A percentile compares a stretch with the other conserved stretches of the same genome.
phyloP scores from a whole-genome alignment of 2,888 invertebrate species.

The Ernsta delagoae region DNA sequence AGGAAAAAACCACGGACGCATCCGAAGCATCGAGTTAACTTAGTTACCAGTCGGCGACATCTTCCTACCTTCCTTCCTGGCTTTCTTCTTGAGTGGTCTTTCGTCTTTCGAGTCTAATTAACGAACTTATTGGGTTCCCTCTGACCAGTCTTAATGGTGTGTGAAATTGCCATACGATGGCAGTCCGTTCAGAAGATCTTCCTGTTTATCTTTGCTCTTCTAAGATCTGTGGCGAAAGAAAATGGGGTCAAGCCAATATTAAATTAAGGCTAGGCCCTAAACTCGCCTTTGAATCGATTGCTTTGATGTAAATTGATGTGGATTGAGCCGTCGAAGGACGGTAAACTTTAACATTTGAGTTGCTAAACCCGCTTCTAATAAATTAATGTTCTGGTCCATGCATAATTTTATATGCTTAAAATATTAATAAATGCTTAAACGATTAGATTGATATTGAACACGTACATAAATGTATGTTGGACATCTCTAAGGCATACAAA shows the following conservation, averaged over 20 bases:
- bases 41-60: too few relatives aligned
- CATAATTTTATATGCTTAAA: not conserved
- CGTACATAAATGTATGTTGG: not conserved
- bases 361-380: not conserved
- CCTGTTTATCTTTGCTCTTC: too few relatives aligned
- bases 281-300: not conserved
- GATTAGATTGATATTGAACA: not conserved
- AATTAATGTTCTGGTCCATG: not conserved
- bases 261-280: not conserved
- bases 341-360: conserved; percentile 1
- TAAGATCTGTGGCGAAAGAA: too few relatives aligned
- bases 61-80: too few relatives aligned
- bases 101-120: too few relatives aligned
- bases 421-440: not conserved
- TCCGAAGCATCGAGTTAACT: too few relatives aligned
- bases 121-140: too few relatives aligned
- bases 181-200: too few relatives aligned
- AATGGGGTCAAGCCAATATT: not conserved
- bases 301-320: conserved; percentile 8
- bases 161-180: too few relatives aligned
- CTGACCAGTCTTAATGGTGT: too few relatives aligned
- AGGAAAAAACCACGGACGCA: too few relatives aligned
- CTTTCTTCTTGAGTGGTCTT: too few relatives aligned
- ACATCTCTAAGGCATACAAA: not conserved
- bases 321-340: not conserved